Base-by-base conservation (phyloP, 2,113 vertebrate species). In the Lophochroa leadbeateri region DNA sequence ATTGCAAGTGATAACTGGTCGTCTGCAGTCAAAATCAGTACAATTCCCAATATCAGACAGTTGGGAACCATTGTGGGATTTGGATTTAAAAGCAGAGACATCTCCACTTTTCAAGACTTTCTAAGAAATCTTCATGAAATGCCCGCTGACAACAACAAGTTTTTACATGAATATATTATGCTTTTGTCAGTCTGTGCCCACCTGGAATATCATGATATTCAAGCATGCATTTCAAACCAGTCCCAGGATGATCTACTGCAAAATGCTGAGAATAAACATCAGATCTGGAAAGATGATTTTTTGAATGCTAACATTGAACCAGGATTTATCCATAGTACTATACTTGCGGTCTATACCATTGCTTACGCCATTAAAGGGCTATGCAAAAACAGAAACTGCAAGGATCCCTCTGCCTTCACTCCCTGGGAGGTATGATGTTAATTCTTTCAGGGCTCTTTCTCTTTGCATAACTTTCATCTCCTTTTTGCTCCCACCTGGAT, bases 1-100 rank as follows among this genome's bases (percentile, higher is more conserved):
- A 97, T 99, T 95, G 99, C 98, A n/a, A 99, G 98, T 60, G 99
- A 99, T 89, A 98, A 97, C 41, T 99, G 99, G 99, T 99, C 99
- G 3, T 96, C 97, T 10, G 96, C 98, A 31, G 94, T 89, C 68
- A 95, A 96, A 70, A 97, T 98, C 37, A 95, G 95, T 53, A 96
- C 92, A 27, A 95, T 98, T 69, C 92, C 98, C 44, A 95, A 97
- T 28, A 95, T 99, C 60, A 86, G 96, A n/a, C 97, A 96, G 43
- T 95, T 99, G 16, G 99, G 98, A 49, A 97, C 98, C 24, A 84
- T 99, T 39, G 96, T 99, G 52, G 99, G 99, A 37, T 99, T 99
- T 97, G 97, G 98, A 49, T 99, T 99, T 96, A 98, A 98, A 96
- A 98, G 93, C 27, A 98, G 98, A 88, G 89, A 98, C 33, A 31